Evolutionary conservation across 2,797 vertebrate species (phyloP).

Genomic region (Ptychobarbus kaznakovi): DNA sequence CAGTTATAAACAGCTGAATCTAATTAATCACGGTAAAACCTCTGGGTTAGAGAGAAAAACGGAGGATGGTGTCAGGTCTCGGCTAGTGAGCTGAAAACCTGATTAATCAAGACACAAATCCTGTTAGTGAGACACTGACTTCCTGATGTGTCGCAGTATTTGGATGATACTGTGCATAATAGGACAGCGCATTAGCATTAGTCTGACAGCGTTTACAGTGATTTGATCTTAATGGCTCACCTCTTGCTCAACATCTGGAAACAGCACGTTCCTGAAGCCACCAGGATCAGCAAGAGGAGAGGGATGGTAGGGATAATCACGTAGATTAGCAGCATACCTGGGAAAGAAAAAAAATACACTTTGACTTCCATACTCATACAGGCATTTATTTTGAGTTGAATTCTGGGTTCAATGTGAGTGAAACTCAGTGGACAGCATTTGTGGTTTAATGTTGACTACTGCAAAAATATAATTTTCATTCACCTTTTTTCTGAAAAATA

Average conservation of each 20-base stretch:
- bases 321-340: slow-evolving; percentile 93
- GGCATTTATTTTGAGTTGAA: background rate
- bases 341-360: slow-evolving; percentile 9
- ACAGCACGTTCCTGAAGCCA: slow-evolving; percentile 94
- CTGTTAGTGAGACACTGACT: slow-evolving; percentile 21
- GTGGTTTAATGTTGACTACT: background rate
- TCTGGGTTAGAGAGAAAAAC: slow-evolving; percentile 8
- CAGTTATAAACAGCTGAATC: slow-evolving; percentile 29
- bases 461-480: background rate
- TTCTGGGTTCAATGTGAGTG: background rate
- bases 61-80: slow-evolving; percentile 18
- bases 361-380: background rate
- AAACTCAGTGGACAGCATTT: background rate
- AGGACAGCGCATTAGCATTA: slow-evolving; percentile 26
- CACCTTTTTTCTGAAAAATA: background rate
- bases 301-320: slow-evolving; percentile 95
- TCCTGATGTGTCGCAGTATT: slow-evolving; percentile 39
- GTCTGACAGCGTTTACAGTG: slow-evolving; percentile 21
- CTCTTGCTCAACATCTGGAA: slow-evolving; percentile 91
- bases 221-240: slow-evolving; percentile 70
- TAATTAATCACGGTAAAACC: slow-evolving; percentile 46
- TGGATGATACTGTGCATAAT: slow-evolving; percentile 27
- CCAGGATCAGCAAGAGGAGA: slow-evolving; percentile 91
- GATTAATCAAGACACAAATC: slow-evolving; percentile 38
- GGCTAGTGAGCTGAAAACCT: slow-evolving; percentile 14